Percentiles rank a stretch among this genome's conserved stretches.
phyloP scores from a whole-genome alignment of 2,888 invertebrate species.

The Microctonus brassicae region DNA sequence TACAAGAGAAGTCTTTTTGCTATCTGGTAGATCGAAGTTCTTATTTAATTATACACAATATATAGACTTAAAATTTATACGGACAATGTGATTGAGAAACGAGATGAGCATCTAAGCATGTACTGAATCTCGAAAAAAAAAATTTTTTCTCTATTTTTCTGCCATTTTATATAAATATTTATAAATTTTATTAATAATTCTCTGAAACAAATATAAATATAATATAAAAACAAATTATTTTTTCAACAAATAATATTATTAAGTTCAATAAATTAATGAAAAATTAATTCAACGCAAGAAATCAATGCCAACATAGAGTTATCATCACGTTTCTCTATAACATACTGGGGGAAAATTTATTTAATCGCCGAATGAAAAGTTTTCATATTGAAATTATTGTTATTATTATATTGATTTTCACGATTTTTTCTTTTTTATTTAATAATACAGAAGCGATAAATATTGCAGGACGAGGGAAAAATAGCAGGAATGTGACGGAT shows the following conservation, averaged over 20 bases:
- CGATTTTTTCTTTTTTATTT: constrained; percentile 31
- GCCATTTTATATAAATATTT: neutral
- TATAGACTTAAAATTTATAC: constrained; percentile 65
- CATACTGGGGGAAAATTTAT: neutral
- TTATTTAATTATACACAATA: constrained; percentile 68
- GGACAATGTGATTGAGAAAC: constrained; percentile 56
- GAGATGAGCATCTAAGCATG: constrained; percentile 49
- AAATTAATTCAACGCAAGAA: constrained; percentile 48
- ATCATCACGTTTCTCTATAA: constrained; percentile 42
- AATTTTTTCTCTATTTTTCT: constrained; percentile 12
- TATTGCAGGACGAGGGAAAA: constrained; percentile 10
- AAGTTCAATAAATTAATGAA: neutral
- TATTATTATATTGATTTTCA: constrained; percentile 47
- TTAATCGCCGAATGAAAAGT: constrained; percentile 30
- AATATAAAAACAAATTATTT: neutral
- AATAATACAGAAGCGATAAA: constrained; percentile 41
- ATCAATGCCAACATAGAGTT: constrained; percentile 52
- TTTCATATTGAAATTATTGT: constrained; percentile 45
- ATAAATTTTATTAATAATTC: constrained; percentile 36
- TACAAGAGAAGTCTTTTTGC: constrained; percentile 64
- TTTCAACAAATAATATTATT: neutral
- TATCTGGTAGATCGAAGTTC: constrained; percentile 64
- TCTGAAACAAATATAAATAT: constrained; percentile 18
- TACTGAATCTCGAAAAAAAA: constrained; percentile 51
- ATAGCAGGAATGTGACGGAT: neutral